Conservation (phyloP, 1,140 invertebrate species). For the Calliopsis andreniformis region DNA sequence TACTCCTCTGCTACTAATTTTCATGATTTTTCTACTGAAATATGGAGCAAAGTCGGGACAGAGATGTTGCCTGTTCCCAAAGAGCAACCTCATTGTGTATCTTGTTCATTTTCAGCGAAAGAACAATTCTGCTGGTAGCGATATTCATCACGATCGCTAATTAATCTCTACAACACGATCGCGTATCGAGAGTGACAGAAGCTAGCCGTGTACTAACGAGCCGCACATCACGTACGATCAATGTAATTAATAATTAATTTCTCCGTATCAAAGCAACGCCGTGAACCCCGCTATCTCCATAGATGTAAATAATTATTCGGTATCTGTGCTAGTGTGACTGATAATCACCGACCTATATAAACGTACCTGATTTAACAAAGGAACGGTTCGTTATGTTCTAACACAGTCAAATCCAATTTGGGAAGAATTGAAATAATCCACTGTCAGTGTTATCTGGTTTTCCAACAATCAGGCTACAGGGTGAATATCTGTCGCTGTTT, state of each 20-base stretch:
- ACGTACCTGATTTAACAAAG: constrained; percentile 7
- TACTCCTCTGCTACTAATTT: constrained; percentile 5
- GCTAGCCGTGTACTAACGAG: constrained; percentile 35
- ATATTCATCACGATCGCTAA: constrained; percentile 35
- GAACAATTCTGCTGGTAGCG: not conserved
- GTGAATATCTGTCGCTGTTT: too few species aligned
- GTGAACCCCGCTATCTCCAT: constrained; percentile 40
- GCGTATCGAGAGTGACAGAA: not conserved
- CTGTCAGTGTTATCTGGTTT: not conserved
- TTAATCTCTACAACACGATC: constrained; percentile 38
- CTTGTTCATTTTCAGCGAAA: not conserved
- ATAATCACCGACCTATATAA: constrained; percentile 18
- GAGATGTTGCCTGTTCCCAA: too few species aligned
- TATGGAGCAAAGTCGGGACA: too few species aligned
- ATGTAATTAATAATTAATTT: constrained; percentile 61
- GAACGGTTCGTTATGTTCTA: not conserved
- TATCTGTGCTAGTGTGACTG: constrained; percentile 20
- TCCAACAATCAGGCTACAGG: too few species aligned
- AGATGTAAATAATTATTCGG: constrained; percentile 62
- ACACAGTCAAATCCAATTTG: not conserved
- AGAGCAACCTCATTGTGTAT: not conserved
- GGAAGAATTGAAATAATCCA: too few species aligned
- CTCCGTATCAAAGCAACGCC: constrained; percentile 38
- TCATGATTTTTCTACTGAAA: not conserved
- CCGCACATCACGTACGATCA: constrained; percentile 26